Conservation (phyloP, 2,888 invertebrate genomes). For the Papilio elwesi region DNA sequence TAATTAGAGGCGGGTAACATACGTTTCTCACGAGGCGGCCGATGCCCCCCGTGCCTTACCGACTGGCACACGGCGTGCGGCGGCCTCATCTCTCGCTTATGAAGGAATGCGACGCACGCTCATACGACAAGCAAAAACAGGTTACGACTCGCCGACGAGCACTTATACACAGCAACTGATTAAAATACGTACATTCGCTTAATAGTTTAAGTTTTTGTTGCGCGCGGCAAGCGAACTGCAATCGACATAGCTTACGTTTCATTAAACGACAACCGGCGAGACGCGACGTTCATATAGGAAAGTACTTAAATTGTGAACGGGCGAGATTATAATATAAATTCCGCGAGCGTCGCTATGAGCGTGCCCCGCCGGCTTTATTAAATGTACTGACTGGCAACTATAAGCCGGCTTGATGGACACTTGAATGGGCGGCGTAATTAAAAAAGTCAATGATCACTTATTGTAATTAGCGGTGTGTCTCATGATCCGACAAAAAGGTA, state of each 20-base stretch:
- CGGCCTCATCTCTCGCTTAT: slow-evolving; percentile 58
- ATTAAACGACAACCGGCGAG: slow-evolving; percentile 40
- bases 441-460: slow-evolving; percentile 81
- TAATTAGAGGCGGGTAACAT: slow-evolving; percentile 81
- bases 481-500: slow-evolving; percentile 75
- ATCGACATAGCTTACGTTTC: slow-evolving; percentile 38
- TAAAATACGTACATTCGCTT: slow-evolving; percentile 59
- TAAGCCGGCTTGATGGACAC: slow-evolving; percentile 74
- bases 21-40: slow-evolving; percentile 77
- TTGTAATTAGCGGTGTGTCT: slow-evolving; percentile 80
- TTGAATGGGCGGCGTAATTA: slow-evolving; percentile 78
- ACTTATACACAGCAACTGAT: slow-evolving; percentile 59
- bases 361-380: slow-evolving; percentile 73
- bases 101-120: slow-evolving; percentile 69
- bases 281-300: slow-evolving; percentile 54
- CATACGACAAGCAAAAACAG: slow-evolving; percentile 65
- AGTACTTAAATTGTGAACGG: slow-evolving; percentile 54
- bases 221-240: slow-evolving; percentile 40
- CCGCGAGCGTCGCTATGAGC: slow-evolving; percentile 70
- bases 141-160: slow-evolving; percentile 63
- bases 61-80: slow-evolving; percentile 35
- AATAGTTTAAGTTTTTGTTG: slow-evolving; percentile 62
- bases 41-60: slow-evolving; percentile 56
- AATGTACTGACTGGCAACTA: slow-evolving; percentile 82
- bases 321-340: slow-evolving; percentile 72